phyloP scores from a whole-genome alignment of 2,888 invertebrate genomes.

The Drosophila kambysellisi region DNA sequence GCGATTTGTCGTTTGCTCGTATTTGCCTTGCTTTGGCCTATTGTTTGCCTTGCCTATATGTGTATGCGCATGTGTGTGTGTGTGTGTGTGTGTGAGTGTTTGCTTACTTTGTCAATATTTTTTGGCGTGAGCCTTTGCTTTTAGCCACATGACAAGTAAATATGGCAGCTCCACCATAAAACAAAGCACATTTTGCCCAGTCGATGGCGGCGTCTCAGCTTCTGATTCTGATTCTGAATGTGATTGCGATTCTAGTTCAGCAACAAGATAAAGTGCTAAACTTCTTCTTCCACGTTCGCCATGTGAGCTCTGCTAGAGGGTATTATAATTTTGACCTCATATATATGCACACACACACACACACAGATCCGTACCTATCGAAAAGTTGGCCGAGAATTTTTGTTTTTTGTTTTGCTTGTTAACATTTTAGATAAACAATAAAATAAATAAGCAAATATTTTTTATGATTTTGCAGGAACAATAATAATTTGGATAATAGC shows the following conservation, averaged over 20 bases:
- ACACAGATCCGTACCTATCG: background rate
- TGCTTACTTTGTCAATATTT: conserved; percentile 77
- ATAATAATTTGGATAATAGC: background rate
- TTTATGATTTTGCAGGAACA: background rate
- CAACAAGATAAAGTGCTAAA: conserved; percentile 40
- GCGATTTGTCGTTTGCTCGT: conserved; percentile 44
- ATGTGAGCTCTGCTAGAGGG: conserved; percentile 3
- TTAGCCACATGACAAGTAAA: conserved; percentile 79
- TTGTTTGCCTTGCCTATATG: conserved; percentile 61
- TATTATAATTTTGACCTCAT: conserved; percentile 6
- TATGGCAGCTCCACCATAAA: conserved; percentile 55
- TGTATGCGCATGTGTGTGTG: conserved; percentile 17
- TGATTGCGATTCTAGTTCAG: conserved; percentile 12
- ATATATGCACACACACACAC: background rate
- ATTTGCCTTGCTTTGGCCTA: conserved; percentile 67
- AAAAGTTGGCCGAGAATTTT: background rate
- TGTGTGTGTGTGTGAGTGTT: conserved; percentile 31
- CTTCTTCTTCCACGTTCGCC: conserved; percentile 33
- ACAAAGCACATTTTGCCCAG: conserved; percentile 67
- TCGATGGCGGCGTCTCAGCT: conserved; percentile 23
- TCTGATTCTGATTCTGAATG: conserved; percentile 5
- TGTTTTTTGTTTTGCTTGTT: background rate
- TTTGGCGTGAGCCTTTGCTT: conserved; percentile 78
- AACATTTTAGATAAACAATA: background rate
- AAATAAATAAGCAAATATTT: background rate